Base-by-base conservation (phyloP, 92 coral and sea anemone genomes). In the Paramuricea clavata region DNA sequence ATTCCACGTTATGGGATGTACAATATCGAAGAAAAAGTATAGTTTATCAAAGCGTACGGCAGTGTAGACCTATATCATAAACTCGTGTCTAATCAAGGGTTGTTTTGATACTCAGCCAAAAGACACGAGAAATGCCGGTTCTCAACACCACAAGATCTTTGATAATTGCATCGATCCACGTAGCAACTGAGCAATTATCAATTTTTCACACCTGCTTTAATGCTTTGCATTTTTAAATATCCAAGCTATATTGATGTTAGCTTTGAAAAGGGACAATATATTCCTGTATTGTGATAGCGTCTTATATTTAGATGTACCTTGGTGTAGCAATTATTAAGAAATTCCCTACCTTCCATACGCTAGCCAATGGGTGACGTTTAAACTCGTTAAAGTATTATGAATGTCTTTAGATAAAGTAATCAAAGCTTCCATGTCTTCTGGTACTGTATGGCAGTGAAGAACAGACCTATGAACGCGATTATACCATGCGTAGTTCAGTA, bases 401-500 rank as follows among this genome's bases (percentile, higher is more conserved):
- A 90, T 82, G 30, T 93, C 94, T 69, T 88, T 62, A 2, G 93
- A 84, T 13, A 93, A 73, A 0, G 88, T 83, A 71, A 87, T 56
- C 83, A 93, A 34, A 27, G 87, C 94, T 2, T 80, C 64, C 93
- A 91, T 91, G 27, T 90, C 83, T 69, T 87, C 83, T 21, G 81
- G 70, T 0, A 91, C 86, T 8, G 94, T 89, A 3, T 59, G 83
- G 75, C 97, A 93, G 0, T 89, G 93, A 11, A 62, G 43, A 21
- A 81, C 82, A 36, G 71, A 69, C 8, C 82, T 81, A 19, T 92
- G 49, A 31, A 77, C 85, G 17, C 89, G 26, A 61, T 76, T 87
- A 67, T 93, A 93, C 97, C 97, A 93, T 16, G 94, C 93, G 70
- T 91, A 93, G 85, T 91, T 93, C 82, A 87, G 83, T 74, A 93